Percentiles rank a stretch among this genome's conserved stretches.
These are phyloP conservation scores for Phoenicopterus ruber DNA, from an alignment of 2,113 vertebrate genomes.

Conservation along the genomic window DNA sequence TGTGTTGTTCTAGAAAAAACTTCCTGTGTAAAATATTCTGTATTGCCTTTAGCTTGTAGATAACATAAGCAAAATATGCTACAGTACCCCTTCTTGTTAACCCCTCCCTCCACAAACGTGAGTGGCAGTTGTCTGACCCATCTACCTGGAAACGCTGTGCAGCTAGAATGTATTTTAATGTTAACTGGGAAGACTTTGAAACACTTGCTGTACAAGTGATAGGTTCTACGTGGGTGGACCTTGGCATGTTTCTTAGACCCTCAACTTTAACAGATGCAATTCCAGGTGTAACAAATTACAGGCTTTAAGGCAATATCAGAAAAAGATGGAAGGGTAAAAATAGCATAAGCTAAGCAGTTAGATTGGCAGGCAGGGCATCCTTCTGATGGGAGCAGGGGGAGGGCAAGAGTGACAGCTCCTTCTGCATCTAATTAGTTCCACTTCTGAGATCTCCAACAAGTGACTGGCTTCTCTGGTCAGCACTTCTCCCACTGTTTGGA, in stretches of 20 bases:
- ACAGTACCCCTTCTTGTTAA: neutral
- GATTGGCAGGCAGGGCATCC: neutral
- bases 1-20: neutral
- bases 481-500: neutral
- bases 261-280: neutral
- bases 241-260: neutral
- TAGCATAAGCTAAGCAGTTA: neutral
- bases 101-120: neutral
- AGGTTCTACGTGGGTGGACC: neutral
- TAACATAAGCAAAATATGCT: neutral
- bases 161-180: neutral
- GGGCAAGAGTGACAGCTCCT: neutral
- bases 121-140: neutral
- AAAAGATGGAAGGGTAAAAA: neutral
- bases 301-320: neutral
- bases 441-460: neutral
- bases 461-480: neutral
- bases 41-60: neutral
- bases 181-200: neutral
- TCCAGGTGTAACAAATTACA: slow-evolving; percentile 23
- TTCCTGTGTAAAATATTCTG: neutral
- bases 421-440: neutral
- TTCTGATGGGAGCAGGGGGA: neutral
- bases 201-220: neutral
- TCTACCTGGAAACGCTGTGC: neutral